Percentiles rank a stretch among this genome's conserved stretches.
phyloP scores from a whole-genome alignment of 2,113 vertebrate genomes.

The Pachypanchax playfairii region DNA sequence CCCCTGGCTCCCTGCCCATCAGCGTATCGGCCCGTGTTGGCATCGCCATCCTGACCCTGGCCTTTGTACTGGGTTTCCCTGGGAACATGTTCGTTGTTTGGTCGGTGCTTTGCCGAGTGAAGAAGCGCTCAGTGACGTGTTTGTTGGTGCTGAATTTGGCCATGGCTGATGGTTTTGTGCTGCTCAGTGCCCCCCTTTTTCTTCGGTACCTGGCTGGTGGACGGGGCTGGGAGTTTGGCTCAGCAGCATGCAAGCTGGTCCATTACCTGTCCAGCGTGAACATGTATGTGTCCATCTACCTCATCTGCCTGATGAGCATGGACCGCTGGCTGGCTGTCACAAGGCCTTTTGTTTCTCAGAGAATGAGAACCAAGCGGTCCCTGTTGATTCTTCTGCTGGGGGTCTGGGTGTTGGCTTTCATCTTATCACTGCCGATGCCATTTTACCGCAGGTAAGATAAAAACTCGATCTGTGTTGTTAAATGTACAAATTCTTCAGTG shows the following conservation, averaged over 20 bases:
- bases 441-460: constrained; percentile 82
- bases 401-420: constrained; percentile 81
- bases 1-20: not conserved
- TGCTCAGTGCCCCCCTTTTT: constrained; percentile 87
- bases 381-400: constrained; percentile 77
- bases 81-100: constrained; percentile 88
- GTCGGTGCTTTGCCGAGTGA: constrained; percentile 82
- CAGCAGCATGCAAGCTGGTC: constrained; percentile 80
- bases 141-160: constrained; percentile 86
- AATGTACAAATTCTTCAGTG: not conserved
- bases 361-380: constrained; percentile 79
- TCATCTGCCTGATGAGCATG: constrained; percentile 88
- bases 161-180: constrained; percentile 80
- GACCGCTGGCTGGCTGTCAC: constrained; percentile 88
- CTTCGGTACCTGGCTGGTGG: constrained; percentile 74
- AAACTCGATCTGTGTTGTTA: not conserved
- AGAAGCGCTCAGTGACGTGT: constrained; percentile 83
- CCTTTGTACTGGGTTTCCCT: constrained; percentile 84
- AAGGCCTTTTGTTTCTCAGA: constrained; percentile 84
- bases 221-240: constrained; percentile 83
- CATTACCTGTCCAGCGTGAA: constrained; percentile 87
- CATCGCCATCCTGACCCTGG: constrained; percentile 79
- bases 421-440: constrained; percentile 83
- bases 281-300: constrained; percentile 91
- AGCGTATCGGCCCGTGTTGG: constrained; percentile 58